Percentiles rank a stretch among this genome's conserved stretches.
Conservation (phyloP, 2,113 vertebrate genomes). For the Hepsetus odoe region DNA sequence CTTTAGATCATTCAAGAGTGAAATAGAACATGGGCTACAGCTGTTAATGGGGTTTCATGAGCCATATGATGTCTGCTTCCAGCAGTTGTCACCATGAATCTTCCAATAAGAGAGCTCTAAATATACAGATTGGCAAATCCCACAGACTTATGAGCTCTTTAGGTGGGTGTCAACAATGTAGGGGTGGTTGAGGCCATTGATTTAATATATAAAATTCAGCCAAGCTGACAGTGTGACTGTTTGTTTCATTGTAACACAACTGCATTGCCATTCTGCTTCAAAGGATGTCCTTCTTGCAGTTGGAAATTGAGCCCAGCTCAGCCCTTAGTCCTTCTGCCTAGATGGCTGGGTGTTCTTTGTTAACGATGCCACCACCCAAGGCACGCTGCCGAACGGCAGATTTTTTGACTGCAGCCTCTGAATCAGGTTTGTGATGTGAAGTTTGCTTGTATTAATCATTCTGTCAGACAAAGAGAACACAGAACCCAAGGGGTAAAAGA, state of each 20-base stretch:
- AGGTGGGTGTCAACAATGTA: background rate
- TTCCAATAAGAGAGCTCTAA: constrained; percentile 60
- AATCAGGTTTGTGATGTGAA: constrained; percentile 78
- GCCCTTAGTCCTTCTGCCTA: constrained; percentile 20
- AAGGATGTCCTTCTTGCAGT: background rate
- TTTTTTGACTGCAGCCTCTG: constrained; percentile 55
- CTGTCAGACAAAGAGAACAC: constrained; percentile 78
- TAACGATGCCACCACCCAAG: constrained; percentile 47
- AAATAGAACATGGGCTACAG: constrained; percentile 68
- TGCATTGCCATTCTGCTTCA: constrained; percentile 2
- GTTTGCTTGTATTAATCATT: constrained; percentile 79
- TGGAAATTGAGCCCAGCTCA: constrained; percentile 34
- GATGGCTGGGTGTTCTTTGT: constrained; percentile 25
- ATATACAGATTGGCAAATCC: constrained; percentile 36
- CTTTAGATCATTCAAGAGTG: constrained; percentile 67
- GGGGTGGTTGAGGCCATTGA: constrained; percentile 16
- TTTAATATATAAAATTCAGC: constrained; percentile 24
- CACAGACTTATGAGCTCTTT: constrained; percentile 46
- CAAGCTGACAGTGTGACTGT: background rate
- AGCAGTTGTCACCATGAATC: constrained; percentile 68
- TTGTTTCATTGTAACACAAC: constrained; percentile 6
- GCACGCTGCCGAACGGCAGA: constrained; percentile 32
- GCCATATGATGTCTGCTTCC: constrained; percentile 73
- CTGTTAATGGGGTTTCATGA: constrained; percentile 75
- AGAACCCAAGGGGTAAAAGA: constrained; percentile 72